Evolutionary conservation across 2,888 invertebrate species (phyloP).

Genomic region (Lasius fuliginosus): DNA sequence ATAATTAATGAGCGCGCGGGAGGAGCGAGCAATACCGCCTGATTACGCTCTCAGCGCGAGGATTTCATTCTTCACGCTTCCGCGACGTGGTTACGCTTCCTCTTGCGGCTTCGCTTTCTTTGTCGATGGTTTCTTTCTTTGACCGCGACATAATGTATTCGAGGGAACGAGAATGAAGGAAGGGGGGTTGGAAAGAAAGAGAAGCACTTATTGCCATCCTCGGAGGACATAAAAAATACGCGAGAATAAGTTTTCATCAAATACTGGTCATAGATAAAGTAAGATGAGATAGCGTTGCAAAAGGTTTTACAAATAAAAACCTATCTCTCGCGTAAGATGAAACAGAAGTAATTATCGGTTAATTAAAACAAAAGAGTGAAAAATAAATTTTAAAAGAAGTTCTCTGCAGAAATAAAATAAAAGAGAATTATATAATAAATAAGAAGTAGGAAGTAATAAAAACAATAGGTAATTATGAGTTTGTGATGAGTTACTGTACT

Average conservation of each 20-base stretch:
- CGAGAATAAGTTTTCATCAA: conserved; percentile 8
- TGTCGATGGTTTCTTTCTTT: conserved; percentile 58
- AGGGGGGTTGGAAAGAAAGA: neutral
- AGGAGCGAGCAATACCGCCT: conserved; percentile 61
- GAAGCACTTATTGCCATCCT: conserved; percentile 28
- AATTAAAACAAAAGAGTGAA: neutral
- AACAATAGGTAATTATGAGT: conserved; percentile 1
- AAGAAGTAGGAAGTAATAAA: neutral
- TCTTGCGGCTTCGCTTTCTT: conserved; percentile 55
- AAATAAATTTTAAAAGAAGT: neutral
- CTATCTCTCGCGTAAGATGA: neutral
- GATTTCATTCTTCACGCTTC: conserved; percentile 74
- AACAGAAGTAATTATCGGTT: neutral
- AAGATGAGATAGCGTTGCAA: neutral
- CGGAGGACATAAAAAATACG: neutral
- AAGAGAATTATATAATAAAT: neutral
- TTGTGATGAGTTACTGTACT: conserved; percentile 5
- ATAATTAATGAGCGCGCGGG: conserved; percentile 77
- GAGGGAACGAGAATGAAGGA: neutral
- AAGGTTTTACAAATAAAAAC: conserved; percentile 1
- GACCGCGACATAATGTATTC: conserved; percentile 52
- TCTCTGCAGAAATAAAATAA: neutral
- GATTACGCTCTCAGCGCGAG: conserved; percentile 71
- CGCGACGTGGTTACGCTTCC: conserved; percentile 56
- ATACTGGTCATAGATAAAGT: neutral